Conservation (phyloP, 2,888 invertebrate genomes). For the Matsumyia berberina region DNA sequence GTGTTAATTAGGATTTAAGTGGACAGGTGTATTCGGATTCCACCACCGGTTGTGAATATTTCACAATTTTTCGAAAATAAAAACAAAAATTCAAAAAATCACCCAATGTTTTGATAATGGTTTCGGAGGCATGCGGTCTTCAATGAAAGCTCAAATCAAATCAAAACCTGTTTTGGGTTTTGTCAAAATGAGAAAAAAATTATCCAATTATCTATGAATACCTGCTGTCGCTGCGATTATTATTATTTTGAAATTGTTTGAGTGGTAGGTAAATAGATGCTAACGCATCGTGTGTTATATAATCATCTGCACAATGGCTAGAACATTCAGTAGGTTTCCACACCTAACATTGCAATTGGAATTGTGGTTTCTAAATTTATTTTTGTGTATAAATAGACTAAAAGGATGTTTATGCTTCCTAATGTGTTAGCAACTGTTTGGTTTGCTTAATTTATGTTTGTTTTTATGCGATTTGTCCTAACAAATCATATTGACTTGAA, state of each 20-base stretch:
- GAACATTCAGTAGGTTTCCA: background rate
- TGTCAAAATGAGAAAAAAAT: background rate
- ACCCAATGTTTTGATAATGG: background rate
- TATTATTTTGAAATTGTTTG: background rate
- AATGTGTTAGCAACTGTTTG: no score
- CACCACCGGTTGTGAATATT: slow-evolving; percentile 7
- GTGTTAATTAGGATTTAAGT: slow-evolving; percentile 10
- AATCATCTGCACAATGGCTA: background rate
- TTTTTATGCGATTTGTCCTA: no score
- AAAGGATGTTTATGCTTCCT: no score
- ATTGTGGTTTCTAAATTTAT: no score
- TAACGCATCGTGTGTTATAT: background rate
- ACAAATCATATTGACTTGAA: background rate
- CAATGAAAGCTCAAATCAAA: background rate
- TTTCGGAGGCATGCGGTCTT: background rate
- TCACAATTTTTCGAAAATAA: slow-evolving; percentile 26
- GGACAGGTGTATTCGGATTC: background rate
- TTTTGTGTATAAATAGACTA: no score
- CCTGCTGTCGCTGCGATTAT: background rate
- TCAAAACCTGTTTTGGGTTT: slow-evolving; percentile 2
- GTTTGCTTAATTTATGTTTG: no score
- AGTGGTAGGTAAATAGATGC: background rate
- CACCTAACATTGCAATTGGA: background rate
- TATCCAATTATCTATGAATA: background rate
- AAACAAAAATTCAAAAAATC: background rate